Evolutionary conservation across 2,797 vertebrate genomes (phyloP).

Genomic region (Cephalopachus bancanus): DNA sequence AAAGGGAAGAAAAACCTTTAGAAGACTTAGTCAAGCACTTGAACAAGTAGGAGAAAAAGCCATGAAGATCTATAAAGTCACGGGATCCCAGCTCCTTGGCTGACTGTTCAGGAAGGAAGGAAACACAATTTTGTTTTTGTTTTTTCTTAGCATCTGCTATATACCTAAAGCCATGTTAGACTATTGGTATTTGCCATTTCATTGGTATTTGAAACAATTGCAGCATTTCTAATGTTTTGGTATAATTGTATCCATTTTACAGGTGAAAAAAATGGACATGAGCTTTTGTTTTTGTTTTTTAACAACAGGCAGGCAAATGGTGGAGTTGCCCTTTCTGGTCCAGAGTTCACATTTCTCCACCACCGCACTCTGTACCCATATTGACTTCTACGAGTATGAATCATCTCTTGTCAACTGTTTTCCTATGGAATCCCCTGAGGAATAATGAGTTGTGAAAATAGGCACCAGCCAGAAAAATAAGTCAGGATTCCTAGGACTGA

Average conservation of each 20-base stretch:
- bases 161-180: not conserved
- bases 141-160: not conserved
- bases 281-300: slow-evolving; percentile 41
- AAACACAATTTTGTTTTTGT: not conserved
- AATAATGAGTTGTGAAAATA: slow-evolving; percentile 61
- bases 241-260: not conserved
- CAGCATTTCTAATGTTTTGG: not conserved
- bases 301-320: not conserved
- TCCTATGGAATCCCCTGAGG: not conserved
- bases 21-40: not conserved
- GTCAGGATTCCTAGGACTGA: not conserved
- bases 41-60: not conserved
- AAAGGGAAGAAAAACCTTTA: not conserved
- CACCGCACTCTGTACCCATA: not conserved
- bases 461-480: not conserved
- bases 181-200: not conserved
- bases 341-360: not conserved
- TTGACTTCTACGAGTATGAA: not conserved
- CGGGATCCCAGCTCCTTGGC: not conserved
- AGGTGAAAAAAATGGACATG: not conserved
- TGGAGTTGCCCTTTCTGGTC: not conserved
- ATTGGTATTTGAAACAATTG: not conserved
- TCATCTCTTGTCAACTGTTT: not conserved
- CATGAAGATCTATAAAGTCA: not conserved
- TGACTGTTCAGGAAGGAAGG: not conserved